These are phyloP conservation scores for Danaus chrysippus DNA, from an alignment of 2,888 invertebrate species.

Conservation along the genomic window DNA sequence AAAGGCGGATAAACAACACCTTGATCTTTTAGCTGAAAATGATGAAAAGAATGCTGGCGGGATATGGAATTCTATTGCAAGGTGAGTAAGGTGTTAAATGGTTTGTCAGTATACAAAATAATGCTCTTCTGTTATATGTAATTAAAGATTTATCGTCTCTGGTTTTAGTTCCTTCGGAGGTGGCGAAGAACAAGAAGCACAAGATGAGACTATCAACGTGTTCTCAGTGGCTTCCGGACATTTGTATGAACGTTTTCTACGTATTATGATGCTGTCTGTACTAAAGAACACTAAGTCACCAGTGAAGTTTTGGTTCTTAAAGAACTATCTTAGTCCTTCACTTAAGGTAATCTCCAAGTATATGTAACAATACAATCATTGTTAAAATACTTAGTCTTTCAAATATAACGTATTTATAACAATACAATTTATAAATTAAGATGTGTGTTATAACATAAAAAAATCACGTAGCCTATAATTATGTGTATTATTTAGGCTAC, in stretches of 20 bases:
- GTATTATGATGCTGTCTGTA: slow-evolving; percentile 99
- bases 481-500: too few relatives aligned
- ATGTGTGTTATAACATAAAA: too few relatives aligned
- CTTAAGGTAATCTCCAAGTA: slow-evolving; percentile 82
- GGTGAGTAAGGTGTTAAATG: slow-evolving; percentile 64
- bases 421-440: too few relatives aligned
- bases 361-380: too few relatives aligned
- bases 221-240: slow-evolving; percentile 99
- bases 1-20: slow-evolving; percentile 90
- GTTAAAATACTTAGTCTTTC: too few relatives aligned
- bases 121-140: not conserved
- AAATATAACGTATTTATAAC: too few relatives aligned
- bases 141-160: not conserved
- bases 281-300: slow-evolving; percentile 96
- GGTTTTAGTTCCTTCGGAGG: slow-evolving; percentile 76
- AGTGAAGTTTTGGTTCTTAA: slow-evolving; percentile 99
- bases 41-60: slow-evolving; percentile 83
- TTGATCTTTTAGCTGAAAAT: slow-evolving; percentile 92
- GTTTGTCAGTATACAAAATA: not conserved
- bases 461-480: too few relatives aligned
- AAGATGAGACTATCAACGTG: slow-evolving; percentile 93
- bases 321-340: slow-evolving; percentile 98
- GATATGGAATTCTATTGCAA: slow-evolving; percentile 97
- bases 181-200: slow-evolving; percentile 79
- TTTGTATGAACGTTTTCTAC: slow-evolving; percentile 95